These are phyloP conservation scores for Phaenicophaeus curvirostris DNA, from an alignment of 2,797 vertebrate genomes.

Conservation along the genomic window DNA sequence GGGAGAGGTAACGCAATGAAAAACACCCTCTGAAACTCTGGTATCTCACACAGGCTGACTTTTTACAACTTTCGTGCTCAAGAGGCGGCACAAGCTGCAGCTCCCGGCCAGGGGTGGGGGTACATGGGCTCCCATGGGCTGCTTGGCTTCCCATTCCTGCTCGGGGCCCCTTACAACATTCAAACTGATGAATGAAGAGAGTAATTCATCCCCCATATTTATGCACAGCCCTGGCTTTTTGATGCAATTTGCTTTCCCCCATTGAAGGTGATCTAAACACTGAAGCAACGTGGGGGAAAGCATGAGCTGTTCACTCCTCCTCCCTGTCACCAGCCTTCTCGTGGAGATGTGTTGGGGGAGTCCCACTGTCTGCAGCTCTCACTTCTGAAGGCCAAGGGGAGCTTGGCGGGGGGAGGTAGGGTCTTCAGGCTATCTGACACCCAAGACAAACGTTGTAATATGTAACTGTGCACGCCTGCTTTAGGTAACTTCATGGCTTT, in stretches of 20 bases:
- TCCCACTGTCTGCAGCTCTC: not conserved
- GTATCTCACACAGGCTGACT: not conserved
- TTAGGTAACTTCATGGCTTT: too few species aligned
- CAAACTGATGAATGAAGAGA: accelerated
- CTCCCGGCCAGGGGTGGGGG: not conserved
- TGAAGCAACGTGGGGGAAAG: not conserved
- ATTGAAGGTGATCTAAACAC: not conserved
- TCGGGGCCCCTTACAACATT: too few species aligned
- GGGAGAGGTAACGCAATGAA: not conserved
- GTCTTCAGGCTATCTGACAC: too few species aligned
- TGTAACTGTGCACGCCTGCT: too few species aligned
- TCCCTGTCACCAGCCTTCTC: not conserved
- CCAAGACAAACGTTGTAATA: too few species aligned
- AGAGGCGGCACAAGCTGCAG: not conserved
- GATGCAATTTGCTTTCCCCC: not conserved
- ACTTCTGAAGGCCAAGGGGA: not conserved
- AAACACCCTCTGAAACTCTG: not conserved
- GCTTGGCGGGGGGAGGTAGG: too few species aligned
- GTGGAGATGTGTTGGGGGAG: not conserved
- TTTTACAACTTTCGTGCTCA: not conserved
- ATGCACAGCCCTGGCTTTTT: not conserved
- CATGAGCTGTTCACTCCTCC: not conserved
- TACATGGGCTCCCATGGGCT: not conserved
- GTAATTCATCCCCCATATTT: not conserved
- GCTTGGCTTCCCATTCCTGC: not conserved